Evolutionary conservation across 2,888 invertebrate genomes (phyloP).

Genomic region (Parasteatoda lunata): DNA sequence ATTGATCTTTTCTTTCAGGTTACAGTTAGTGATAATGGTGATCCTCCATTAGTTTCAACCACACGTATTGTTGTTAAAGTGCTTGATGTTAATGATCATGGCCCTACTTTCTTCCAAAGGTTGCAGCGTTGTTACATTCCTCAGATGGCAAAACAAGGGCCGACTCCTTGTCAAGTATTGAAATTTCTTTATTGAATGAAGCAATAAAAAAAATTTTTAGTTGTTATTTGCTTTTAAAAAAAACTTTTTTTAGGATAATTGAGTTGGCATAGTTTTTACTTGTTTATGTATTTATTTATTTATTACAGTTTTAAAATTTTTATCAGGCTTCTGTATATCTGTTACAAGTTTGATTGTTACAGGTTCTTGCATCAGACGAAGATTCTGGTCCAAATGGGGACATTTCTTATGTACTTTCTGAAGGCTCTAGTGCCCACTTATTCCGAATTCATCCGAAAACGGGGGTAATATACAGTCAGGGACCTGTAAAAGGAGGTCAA

Average conservation of each 20-base stretch:
- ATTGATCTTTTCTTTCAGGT: conserved; percentile 75
- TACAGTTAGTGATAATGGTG: conserved; percentile 86
- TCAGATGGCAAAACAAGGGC: conserved; percentile 77
- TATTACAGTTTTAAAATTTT: neutral
- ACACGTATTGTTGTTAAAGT: conserved; percentile 86
- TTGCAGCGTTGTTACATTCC: conserved; percentile 85
- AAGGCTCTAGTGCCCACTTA: conserved; percentile 83
- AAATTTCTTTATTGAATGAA: neutral
- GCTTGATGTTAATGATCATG: conserved; percentile 94
- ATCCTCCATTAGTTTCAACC: conserved; percentile 82
- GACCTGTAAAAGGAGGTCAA: conserved; percentile 82
- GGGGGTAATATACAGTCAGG: conserved; percentile 87
- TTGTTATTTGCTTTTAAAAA: neutral
- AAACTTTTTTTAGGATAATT: neutral
- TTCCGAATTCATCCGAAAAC: conserved; percentile 88
- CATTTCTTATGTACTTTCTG: conserved; percentile 72
- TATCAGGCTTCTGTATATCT: too few relatives aligned
- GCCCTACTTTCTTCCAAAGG: conserved; percentile 90
- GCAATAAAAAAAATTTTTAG: neutral
- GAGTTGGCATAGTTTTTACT: too few relatives aligned
- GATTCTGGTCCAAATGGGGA: conserved; percentile 72
- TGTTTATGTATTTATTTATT: too few relatives aligned
- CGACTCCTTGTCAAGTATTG: conserved; percentile 61
- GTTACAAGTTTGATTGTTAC: neutral
- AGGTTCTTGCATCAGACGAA: conserved; percentile 72